Percentiles rank a stretch among this genome's conserved stretches.
Evolutionary conservation across 2,888 invertebrate species (phyloP).

Genomic region (Autographa gamma): DNA sequence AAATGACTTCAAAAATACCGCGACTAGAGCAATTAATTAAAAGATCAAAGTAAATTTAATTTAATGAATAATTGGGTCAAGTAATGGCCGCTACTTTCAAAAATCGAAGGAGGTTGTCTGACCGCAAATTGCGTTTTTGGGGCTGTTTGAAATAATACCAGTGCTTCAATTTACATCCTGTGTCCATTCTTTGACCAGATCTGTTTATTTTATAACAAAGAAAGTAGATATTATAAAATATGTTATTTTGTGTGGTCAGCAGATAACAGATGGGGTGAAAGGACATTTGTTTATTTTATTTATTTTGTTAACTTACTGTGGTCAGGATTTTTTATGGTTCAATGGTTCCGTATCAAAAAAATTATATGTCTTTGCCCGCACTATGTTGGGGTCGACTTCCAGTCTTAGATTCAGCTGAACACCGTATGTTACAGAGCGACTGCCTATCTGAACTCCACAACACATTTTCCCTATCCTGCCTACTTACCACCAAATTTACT

Average conservation of each 20-base stretch:
- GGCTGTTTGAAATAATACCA: constrained; percentile 2
- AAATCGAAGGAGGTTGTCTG: not conserved
- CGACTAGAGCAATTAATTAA: constrained; percentile 35
- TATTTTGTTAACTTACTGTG: constrained; percentile 29
- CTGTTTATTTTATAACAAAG: constrained; percentile 40
- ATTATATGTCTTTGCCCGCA: too few species aligned
- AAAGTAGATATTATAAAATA: constrained; percentile 6
- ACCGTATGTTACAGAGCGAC: not conserved
- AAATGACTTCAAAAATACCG: constrained; percentile 31
- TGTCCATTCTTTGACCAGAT: constrained; percentile 21
- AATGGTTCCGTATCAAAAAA: constrained; percentile 38
- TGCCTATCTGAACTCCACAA: not conserved
- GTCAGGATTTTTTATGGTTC: constrained; percentile 14
- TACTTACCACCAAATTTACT: too few species aligned
- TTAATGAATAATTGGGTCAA: not conserved
- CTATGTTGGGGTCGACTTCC: not conserved
- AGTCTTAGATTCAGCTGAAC: not conserved
- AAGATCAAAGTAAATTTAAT: constrained; percentile 4
- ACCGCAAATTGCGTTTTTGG: constrained; percentile 14
- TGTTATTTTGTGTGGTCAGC: constrained; percentile 36
- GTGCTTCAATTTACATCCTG: constrained; percentile 10
- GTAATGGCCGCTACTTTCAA: constrained; percentile 17
- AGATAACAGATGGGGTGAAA: constrained; percentile 48
- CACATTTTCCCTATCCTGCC: not conserved
- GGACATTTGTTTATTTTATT: constrained; percentile 34